Percentiles rank a stretch among this genome's conserved stretches.
Evolutionary conservation across 92 coral and sea anemone genomes (phyloP).

Genomic region (Palythoa grandiflora): DNA sequence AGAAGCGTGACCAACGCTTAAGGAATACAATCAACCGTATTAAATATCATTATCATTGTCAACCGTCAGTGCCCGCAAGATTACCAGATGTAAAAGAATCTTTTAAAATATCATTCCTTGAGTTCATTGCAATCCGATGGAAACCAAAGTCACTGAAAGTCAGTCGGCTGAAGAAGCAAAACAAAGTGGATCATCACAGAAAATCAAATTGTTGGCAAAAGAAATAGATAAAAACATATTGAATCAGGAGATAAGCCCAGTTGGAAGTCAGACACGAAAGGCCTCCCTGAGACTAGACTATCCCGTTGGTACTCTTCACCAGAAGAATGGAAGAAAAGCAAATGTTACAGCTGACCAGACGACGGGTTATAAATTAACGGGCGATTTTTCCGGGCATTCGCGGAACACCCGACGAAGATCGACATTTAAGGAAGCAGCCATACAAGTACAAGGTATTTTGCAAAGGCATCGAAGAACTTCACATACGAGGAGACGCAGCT

Average conservation of each 20-base stretch:
- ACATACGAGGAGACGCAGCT: constrained; percentile 14
- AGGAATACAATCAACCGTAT: background rate
- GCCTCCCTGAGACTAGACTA: constrained; percentile 16
- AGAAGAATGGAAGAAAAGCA: background rate
- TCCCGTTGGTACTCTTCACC: constrained; percentile 5
- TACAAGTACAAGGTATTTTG: constrained; percentile 11
- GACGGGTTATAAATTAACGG: background rate
- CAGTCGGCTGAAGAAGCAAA: background rate
- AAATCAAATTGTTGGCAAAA: constrained; percentile 3
- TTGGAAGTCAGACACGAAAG: background rate
- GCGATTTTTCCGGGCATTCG: background rate
- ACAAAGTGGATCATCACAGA: constrained; percentile 21
- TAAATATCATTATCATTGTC: constrained; percentile 25
- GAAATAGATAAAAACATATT: background rate
- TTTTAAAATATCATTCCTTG: background rate
- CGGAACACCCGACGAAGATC: constrained; percentile 21
- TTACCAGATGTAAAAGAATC: background rate
- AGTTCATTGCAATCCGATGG: constrained; percentile 25
- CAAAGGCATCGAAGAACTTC: constrained; percentile 29
- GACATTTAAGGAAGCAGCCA: constrained; percentile 15
- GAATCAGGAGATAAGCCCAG: background rate
- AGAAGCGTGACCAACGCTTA: background rate
- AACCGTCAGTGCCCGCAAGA: background rate
- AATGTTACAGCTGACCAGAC: background rate
- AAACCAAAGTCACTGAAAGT: background rate